Conservation (phyloP, 2,888 invertebrate genomes). For the Opisthograptis luteolata region DNA sequence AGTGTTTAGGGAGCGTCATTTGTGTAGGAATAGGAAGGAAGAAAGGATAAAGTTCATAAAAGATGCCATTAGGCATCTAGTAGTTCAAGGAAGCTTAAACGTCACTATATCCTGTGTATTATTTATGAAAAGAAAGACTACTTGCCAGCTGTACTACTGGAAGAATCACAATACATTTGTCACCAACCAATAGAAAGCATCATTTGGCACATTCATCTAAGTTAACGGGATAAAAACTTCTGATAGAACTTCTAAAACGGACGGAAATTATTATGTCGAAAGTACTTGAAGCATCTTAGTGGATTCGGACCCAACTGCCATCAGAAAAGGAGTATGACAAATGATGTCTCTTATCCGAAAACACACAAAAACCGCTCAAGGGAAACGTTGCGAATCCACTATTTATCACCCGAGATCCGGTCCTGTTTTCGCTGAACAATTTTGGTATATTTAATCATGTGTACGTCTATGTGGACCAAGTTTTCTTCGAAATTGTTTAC, state of each 20-base stretch:
- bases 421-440: slow-evolving; percentile 35
- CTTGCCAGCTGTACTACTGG: too few relatives aligned
- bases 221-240: slow-evolving; percentile 19
- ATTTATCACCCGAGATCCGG: slow-evolving; percentile 43
- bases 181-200: neutral
- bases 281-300: slow-evolving; percentile 31
- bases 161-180: neutral
- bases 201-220: slow-evolving; percentile 1
- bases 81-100: too few relatives aligned
- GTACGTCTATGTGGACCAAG: slow-evolving; percentile 22
- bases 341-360: slow-evolving; percentile 48
- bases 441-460: slow-evolving; percentile 31
- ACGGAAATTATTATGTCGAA: slow-evolving; percentile 24
- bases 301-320: slow-evolving; percentile 35
- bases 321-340: slow-evolving; percentile 51
- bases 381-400: slow-evolving; percentile 39
- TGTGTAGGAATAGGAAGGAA: too few relatives aligned
- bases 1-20: too few relatives aligned
- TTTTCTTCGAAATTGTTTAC: slow-evolving; percentile 11
- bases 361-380: slow-evolving; percentile 47
- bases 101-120: too few relatives aligned
- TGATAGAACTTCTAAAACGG: slow-evolving; percentile 23
- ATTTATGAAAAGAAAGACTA: too few relatives aligned
- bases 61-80: too few relatives aligned
- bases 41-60: too few relatives aligned